Evolutionary conservation across 2,888 invertebrate genomes (phyloP).

Genomic region (Noctuana brunneofusca): DNA sequence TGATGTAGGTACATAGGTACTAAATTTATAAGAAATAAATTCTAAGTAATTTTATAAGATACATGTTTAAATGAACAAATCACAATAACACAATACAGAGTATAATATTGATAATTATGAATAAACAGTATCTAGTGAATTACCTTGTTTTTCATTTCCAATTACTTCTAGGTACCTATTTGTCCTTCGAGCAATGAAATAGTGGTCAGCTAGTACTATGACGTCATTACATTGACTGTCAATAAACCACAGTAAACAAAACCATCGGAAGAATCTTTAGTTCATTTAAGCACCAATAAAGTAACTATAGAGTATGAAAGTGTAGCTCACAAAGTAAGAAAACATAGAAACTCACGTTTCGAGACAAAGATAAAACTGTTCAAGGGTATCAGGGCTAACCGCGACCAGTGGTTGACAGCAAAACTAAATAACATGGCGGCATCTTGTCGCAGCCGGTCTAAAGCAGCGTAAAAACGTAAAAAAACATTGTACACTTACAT

Average conservation of each 20-base stretch:
- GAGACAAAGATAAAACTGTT: constrained; percentile 49
- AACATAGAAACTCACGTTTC: constrained; percentile 27
- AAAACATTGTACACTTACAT: constrained; percentile 57
- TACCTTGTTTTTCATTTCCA: constrained; percentile 13
- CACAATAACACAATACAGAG: background rate
- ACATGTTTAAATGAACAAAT: background rate
- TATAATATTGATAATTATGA: background rate
- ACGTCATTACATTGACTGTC: constrained; percentile 81
- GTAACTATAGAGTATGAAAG: background rate
- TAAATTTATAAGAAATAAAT: no score
- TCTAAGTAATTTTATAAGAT: background rate
- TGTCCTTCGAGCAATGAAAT: constrained; percentile 31
- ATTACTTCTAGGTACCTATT: constrained; percentile 9
- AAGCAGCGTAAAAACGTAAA: constrained; percentile 57
- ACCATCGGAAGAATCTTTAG: constrained; percentile 41
- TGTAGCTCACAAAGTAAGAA: background rate
- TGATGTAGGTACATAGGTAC: no score
- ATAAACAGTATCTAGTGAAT: background rate
- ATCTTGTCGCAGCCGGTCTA: constrained; percentile 78
- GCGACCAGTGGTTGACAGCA: constrained; percentile 75
- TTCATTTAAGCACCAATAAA: constrained; percentile 22
- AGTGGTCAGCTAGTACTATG: constrained; percentile 55
- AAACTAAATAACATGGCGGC: constrained; percentile 83
- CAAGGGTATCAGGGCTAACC: constrained; percentile 59
- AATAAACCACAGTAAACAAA: constrained; percentile 76